Evolutionary conservation across 1,140 invertebrate genomes (phyloP).

Genomic region (Procambarus clarkii): DNA sequence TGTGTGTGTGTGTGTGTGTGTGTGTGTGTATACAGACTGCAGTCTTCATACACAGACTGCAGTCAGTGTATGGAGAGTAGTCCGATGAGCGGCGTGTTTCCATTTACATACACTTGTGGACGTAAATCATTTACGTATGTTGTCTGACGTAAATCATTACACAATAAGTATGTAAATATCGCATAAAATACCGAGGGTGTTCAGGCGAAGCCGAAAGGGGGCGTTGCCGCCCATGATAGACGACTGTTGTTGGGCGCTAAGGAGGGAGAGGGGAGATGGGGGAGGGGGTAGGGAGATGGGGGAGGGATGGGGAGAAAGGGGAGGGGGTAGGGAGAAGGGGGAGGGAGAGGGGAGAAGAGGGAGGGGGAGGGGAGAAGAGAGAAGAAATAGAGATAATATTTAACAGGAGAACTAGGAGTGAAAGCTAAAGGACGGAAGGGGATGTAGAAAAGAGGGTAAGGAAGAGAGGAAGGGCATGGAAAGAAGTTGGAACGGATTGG

Average conservation of each 20-base stretch:
- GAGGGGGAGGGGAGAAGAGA: not conserved
- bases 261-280: not conserved
- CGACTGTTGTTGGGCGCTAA: slow-evolving; percentile 9
- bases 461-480: not conserved
- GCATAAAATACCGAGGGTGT: slow-evolving; percentile 68
- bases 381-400: not conserved
- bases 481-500: too few species aligned
- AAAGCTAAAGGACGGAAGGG: not conserved
- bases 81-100: slow-evolving; percentile 10
- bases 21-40: too few species aligned
- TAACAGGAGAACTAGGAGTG: too few species aligned
- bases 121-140: slow-evolving; percentile 66
- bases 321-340: slow-evolving; percentile 10
- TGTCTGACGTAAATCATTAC: slow-evolving; percentile 70
- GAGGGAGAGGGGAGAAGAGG: too few species aligned
- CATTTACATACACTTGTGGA: slow-evolving; percentile 50
- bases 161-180: slow-evolving; percentile 71
- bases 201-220: slow-evolving; percentile 56
- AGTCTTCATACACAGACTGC: too few species aligned
- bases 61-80: too few species aligned
- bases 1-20: not conserved
- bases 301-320: not conserved
- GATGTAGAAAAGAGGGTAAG: not conserved
- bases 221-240: slow-evolving; percentile 61
- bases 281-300: not conserved